Evolutionary conservation across 2,888 invertebrate species (phyloP).

Genomic region (Drosophila aldrichi): DNA sequence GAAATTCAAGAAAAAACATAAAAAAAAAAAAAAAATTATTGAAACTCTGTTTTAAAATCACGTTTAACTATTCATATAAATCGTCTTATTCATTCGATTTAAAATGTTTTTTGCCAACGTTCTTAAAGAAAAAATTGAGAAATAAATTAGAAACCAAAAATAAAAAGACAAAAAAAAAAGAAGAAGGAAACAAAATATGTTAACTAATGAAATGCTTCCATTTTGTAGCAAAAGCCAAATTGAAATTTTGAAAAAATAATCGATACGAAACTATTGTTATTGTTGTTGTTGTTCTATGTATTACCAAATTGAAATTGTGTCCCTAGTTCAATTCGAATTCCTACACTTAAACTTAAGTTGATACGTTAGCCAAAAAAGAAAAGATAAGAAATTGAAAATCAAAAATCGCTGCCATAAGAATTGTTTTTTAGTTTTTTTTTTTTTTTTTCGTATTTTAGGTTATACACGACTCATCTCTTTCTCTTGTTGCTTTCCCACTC

Average conservation of each 20-base stretch:
- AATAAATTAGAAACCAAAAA: constrained; percentile 4
- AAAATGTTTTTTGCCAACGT: constrained; percentile 51
- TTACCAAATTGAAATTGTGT: constrained; percentile 22
- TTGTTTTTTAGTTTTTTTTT: constrained; percentile 3
- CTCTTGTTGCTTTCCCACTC: constrained; percentile 9
- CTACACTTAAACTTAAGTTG: constrained; percentile 37
- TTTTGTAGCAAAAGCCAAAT: constrained; percentile 68
- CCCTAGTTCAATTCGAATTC: constrained; percentile 37
- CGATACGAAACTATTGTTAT: constrained; percentile 54
- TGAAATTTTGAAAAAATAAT: neutral
- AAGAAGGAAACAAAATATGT: neutral
- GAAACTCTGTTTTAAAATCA: constrained; percentile 23
- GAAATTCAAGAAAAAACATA: neutral
- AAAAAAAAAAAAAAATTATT: neutral
- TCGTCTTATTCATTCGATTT: constrained; percentile 40
- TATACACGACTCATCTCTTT: constrained; percentile 13
- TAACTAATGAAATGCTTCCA: constrained; percentile 59
- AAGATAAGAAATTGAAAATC: neutral
- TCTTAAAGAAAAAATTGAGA: constrained; percentile 16
- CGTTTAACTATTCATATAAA: constrained; percentile 35
- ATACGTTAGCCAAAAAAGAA: constrained; percentile 28
- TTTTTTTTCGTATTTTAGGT: constrained; percentile 13
- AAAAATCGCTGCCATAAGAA: constrained; percentile 28
- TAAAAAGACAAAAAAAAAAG: neutral
- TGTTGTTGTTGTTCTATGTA: constrained; percentile 54